These are phyloP conservation scores for Alexandromys fortis DNA, from an alignment of 2,113 vertebrate species.

Conservation along the genomic window DNA sequence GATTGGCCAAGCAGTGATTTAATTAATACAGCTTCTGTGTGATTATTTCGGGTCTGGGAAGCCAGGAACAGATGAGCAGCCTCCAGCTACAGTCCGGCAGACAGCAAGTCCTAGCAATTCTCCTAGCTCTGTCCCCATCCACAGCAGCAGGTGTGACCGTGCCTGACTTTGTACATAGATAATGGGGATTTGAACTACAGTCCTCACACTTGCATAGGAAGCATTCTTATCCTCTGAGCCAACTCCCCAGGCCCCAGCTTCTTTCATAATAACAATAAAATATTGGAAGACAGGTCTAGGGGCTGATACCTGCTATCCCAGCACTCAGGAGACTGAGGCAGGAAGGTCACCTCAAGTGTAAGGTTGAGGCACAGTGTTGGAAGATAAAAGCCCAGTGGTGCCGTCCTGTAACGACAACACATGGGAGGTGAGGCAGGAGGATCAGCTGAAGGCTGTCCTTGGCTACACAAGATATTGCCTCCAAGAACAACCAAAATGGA, in stretches of 20 bases:
- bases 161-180: background rate
- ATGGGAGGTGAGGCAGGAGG: background rate
- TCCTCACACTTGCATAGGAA: background rate
- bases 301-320: background rate
- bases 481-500: background rate
- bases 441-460: background rate
- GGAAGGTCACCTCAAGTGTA: background rate
- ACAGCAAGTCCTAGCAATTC: background rate
- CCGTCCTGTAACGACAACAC: background rate
- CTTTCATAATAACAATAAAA: background rate
- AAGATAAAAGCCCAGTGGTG: background rate
- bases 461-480: background rate
- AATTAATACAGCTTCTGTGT: no score
- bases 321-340: background rate
- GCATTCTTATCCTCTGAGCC: background rate
- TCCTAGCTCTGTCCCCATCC: background rate
- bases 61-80: no score
- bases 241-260: background rate
- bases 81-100: background rate
- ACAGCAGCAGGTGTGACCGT: no score
- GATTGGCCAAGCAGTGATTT: no score
- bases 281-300: background rate
- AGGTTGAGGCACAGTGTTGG: background rate
- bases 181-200: background rate
- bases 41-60: no score